phyloP scores from a whole-genome alignment of 64 coral and sea anemone species.

The Trachythela sp. region DNA sequence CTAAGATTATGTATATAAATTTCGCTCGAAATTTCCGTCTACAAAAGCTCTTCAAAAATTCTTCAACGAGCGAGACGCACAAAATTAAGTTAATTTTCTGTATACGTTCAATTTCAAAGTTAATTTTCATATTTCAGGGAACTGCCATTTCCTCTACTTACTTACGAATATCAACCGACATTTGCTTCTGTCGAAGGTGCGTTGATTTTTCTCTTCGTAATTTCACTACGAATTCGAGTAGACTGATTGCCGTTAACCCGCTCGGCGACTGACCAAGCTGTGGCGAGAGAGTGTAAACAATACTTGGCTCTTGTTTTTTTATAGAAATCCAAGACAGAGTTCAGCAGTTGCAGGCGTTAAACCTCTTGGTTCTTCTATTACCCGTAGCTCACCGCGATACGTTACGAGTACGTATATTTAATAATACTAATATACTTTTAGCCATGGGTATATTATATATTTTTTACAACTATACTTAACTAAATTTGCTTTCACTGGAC shows the following conservation, averaged over 20 bases:
- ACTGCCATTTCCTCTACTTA: constrained; percentile 92
- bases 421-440: too few species aligned
- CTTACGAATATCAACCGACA: constrained; percentile 95
- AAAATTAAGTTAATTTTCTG: too few species aligned
- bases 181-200: constrained; percentile 99
- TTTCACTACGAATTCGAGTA: neutral
- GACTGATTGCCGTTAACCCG: neutral
- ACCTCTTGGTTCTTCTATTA: constrained; percentile 82
- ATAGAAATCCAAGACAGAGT: constrained; percentile 86
- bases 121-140: constrained; percentile 50
- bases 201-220: neutral
- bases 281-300: too few species aligned
- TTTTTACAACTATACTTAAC: too few species aligned
- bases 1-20: too few species aligned
- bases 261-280: too few species aligned
- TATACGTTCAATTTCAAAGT: neutral
- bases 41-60: too few species aligned
- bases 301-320: neutral
- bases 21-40: too few species aligned
- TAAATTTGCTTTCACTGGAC: too few species aligned
- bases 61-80: too few species aligned
- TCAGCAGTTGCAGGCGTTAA: constrained; percentile 89
- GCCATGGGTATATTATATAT: neutral
- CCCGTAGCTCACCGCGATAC: constrained; percentile 84
- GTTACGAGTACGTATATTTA: constrained; percentile 53